Percentiles rank a stretch among this genome's conserved stretches.
These are phyloP conservation scores for Tetragonula carbonaria DNA, from an alignment of 2,888 invertebrate species.

Conservation along the genomic window DNA sequence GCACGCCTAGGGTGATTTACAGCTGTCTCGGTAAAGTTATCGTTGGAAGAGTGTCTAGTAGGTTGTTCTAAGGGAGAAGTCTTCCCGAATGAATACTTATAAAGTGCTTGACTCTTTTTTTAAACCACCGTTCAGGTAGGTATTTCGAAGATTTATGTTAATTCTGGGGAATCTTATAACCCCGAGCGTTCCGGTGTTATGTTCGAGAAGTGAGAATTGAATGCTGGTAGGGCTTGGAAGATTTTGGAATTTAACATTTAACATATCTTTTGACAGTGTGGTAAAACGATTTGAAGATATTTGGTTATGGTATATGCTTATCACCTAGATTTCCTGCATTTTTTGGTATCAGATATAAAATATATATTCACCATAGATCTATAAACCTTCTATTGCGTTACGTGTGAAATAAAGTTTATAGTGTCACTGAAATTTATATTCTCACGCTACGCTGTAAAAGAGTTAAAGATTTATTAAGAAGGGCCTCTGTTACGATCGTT, in stretches of 20 bases:
- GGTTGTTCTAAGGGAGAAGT: background rate
- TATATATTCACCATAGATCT: no score
- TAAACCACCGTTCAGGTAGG: background rate
- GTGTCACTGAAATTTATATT: background rate
- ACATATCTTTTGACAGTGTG: background rate
- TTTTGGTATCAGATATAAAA: background rate
- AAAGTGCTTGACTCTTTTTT: conserved; percentile 17
- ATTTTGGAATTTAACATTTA: background rate
- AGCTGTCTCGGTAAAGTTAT: conserved; percentile 19
- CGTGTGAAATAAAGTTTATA: no score
- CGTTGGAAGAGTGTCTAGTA: conserved; percentile 15
- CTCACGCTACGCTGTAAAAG: background rate
- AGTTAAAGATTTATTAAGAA: background rate
- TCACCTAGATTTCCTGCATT: background rate
- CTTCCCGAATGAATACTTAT: background rate
- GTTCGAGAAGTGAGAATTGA: background rate
- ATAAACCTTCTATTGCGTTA: no score
- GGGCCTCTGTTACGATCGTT: conserved; percentile 63
- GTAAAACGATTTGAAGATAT: background rate
- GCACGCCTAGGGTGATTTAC: conserved; percentile 53
- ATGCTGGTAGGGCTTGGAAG: background rate
- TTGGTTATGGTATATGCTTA: background rate
- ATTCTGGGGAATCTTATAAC: background rate
- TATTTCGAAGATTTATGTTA: conserved; percentile 28
- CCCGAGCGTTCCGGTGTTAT: background rate